Evolutionary conservation across 2,888 invertebrate genomes (phyloP), one percentile per base, ranked within the genome.

Genomic region (Biston stratarius): DNA sequence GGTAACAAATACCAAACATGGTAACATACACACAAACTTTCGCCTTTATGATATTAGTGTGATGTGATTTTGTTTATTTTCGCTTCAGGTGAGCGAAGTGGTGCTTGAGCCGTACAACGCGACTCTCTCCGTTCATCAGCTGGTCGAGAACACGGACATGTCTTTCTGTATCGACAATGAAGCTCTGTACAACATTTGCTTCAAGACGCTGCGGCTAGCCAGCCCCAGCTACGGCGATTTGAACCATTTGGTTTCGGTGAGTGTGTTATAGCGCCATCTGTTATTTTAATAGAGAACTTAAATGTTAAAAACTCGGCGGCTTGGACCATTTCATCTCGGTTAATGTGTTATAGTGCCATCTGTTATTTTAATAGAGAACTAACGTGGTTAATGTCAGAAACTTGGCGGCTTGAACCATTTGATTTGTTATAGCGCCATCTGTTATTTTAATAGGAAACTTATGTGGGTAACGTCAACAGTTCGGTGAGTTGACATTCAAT

Each of bases 51-150:
- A n/a, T n/a, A n/a, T n/a, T n/a, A n/a, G n/a, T n/a, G n/a, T 24
- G 24, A 24, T 24, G 24, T 24, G n/a, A n/a, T n/a, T n/a, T 24
- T 24, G 24, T 24, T 24, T 24, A 24, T 24, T 24, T 24, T 24
- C n/a, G n/a, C 12, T 34, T 9, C n/a, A 92, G 93, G 93, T 97
- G 14, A 96, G 96, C 36, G 97, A 97, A 81, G 93, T 93, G 0
- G 96, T 97, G 0, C 94, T 97, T 44, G 97, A 97, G 86, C 96
- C 97, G 0, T 97, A 97, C 94, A 97, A 97, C 87, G 97, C 97
- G 7, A 97, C 96, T 0, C 94, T 97, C 0, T 96, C 97, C 0
- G 94, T 96, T 0, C 96, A 96, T 78, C 96, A 96, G 79, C 89
- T 97, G 15, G 96, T 97, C 0, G 97, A 97, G 83, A 96, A 96